phyloP scores from a whole-genome alignment of 2,797 vertebrate species.

The Aeoliscus strigatus region DNA sequence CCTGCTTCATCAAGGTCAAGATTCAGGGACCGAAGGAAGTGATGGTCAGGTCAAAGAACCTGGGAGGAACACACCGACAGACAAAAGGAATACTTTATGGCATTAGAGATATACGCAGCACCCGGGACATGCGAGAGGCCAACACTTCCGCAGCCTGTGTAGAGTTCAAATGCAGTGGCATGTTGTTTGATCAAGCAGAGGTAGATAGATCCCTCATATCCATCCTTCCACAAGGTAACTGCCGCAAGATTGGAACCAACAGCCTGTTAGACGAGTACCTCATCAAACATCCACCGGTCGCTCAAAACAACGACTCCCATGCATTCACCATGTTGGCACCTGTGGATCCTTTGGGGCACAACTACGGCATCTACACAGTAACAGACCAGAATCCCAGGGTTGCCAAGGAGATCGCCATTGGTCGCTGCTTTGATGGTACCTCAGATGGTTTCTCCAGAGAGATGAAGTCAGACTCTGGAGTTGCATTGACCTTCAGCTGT shows the following conservation, averaged over 20 bases:
- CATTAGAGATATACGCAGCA: conserved; percentile 89
- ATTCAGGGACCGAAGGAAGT: conserved; percentile 89
- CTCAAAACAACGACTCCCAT: conserved; percentile 75
- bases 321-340: conserved; percentile 90
- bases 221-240: conserved; percentile 87
- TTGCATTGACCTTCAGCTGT: conserved; percentile 87
- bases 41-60: conserved; percentile 87
- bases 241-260: conserved; percentile 79
- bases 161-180: conserved; percentile 96
- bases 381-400: conserved; percentile 93
- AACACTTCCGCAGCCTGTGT: conserved; percentile 85
- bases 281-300: conserved; percentile 81
- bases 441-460: conserved; percentile 94
- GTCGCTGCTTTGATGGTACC: conserved; percentile 95
- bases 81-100: conserved; percentile 88
- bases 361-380: conserved; percentile 97
- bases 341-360: conserved; percentile 92
- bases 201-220: conserved; percentile 87
- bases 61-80: conserved; percentile 82
- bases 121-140: conserved; percentile 75
- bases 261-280: conserved; percentile 87
- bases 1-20: conserved; percentile 92
- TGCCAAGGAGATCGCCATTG: conserved; percentile 97
- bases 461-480: conserved; percentile 85
- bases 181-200: conserved; percentile 89